Percentiles rank a stretch among this genome's conserved stretches.
Conservation (phyloP, 2,113 vertebrate genomes). For the Bos javanicus region DNA sequence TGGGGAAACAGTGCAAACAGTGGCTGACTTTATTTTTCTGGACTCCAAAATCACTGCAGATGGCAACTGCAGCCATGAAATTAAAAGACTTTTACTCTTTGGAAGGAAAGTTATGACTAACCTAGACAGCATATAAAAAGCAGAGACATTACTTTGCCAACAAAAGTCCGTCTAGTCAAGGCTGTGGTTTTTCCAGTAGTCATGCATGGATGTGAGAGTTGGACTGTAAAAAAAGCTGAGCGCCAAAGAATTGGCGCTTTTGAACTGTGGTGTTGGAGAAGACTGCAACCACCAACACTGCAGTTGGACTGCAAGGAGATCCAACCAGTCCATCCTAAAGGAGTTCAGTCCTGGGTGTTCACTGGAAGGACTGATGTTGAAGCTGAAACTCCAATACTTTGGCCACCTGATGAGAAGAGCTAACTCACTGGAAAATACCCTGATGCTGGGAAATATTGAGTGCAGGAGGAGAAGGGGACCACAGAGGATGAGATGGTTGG, state of each 20-base stretch:
- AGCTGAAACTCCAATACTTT: neutral
- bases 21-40: neutral
- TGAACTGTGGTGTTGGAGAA: neutral
- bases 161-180: neutral
- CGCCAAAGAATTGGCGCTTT: fast-evolving
- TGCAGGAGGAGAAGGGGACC: neutral
- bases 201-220: neutral
- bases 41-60: neutral
- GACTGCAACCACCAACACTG: neutral
- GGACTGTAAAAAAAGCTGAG: neutral
- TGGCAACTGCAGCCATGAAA: neutral
- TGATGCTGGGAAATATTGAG: neutral
- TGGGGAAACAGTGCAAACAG: neutral
- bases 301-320: neutral
- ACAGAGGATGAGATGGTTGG: neutral
- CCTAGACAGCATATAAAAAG: neutral
- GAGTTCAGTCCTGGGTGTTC: neutral
- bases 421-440: neutral
- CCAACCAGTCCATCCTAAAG: neutral
- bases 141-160: neutral
- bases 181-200: neutral
- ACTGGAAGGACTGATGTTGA: neutral
- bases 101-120: neutral
- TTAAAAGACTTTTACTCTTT: neutral
- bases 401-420: neutral